A percentile compares a stretch with the other conserved stretches of the same genome.
These are phyloP conservation scores for Bovichtus variegatus DNA, from an alignment of 2,797 vertebrate species.

Conservation along the genomic window DNA sequence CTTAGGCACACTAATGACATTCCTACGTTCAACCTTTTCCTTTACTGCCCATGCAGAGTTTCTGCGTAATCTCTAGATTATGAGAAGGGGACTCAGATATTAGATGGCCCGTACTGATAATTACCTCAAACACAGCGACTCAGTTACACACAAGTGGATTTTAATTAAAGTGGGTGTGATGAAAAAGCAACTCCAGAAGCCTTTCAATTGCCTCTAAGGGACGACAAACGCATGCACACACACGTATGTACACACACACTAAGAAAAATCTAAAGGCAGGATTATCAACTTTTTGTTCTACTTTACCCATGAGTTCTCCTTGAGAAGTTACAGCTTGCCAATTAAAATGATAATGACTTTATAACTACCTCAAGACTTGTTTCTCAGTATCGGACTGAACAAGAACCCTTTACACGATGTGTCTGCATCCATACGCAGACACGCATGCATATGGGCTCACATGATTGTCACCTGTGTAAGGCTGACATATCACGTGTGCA, in stretches of 20 bases:
- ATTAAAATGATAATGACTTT: conserved; percentile 58
- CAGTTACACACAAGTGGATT: conserved; percentile 48
- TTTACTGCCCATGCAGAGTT: conserved; percentile 14
- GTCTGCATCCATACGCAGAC: no score
- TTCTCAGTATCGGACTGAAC: conserved; percentile 16
- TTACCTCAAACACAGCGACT: conserved; percentile 39
- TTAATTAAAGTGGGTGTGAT: conserved; percentile 53
- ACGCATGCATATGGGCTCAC: background rate
- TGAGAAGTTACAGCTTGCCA: conserved; percentile 38
- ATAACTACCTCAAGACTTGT: conserved; percentile 27
- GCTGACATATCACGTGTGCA: background rate
- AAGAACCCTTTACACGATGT: background rate
- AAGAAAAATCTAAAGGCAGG: conserved; percentile 27
- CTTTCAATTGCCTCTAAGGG: conserved; percentile 14
- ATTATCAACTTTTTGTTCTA: conserved; percentile 45
- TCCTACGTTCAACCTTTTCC: background rate
- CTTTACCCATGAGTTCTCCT: conserved; percentile 32
- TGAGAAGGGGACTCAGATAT: conserved; percentile 27
- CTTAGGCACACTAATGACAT: background rate
- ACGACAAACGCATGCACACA: conserved; percentile 2
- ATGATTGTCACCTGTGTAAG: conserved; percentile 8
- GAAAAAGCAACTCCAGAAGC: conserved; percentile 41
- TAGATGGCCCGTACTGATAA: conserved; percentile 44
- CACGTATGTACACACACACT: background rate
- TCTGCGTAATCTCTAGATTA: conserved; percentile 43